Conservation (phyloP, 2,888 invertebrate species). For the Tenthredo mesomela region DNA sequence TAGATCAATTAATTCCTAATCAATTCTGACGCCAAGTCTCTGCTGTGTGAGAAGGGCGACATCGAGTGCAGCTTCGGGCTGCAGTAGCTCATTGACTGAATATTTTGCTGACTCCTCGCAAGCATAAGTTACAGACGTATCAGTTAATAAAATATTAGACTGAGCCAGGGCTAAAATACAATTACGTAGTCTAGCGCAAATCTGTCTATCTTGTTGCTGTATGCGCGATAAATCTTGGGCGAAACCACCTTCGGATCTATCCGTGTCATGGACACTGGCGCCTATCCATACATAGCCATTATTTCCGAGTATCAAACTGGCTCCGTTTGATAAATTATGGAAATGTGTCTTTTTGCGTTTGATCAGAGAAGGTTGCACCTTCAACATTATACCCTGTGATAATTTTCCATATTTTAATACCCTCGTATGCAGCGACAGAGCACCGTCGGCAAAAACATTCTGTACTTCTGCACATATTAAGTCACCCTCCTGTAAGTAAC, state of each 20-base stretch:
- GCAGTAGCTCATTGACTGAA: conserved; percentile 87
- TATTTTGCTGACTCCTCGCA: conserved; percentile 94
- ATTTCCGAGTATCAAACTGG: conserved; percentile 95
- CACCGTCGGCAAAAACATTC: conserved; percentile 94
- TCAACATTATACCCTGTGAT: conserved; percentile 92
- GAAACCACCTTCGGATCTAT: conserved; percentile 87
- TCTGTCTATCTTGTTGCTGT: conserved; percentile 86
- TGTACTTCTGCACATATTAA: conserved; percentile 99
- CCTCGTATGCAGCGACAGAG: conserved; percentile 95
- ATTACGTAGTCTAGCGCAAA: conserved; percentile 93
- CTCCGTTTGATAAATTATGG: conserved; percentile 94
- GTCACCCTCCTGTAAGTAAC: conserved; percentile 96
- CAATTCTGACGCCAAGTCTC: conserved; percentile 77
- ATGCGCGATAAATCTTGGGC: conserved; percentile 86
- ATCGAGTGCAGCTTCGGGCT: conserved; percentile 92
- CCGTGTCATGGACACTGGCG: conserved; percentile 83
- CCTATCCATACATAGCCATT: conserved; percentile 98
- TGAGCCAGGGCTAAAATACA: conserved; percentile 93
- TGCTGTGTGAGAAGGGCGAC: conserved; percentile 90
- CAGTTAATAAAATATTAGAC: conserved; percentile 93
- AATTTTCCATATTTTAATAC: conserved; percentile 98
- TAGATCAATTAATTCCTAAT: conserved; percentile 11
- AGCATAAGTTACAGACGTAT: conserved; percentile 94
- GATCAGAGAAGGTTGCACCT: conserved; percentile 95
- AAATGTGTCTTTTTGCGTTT: conserved; percentile 97